phyloP scores from a whole-genome alignment of 2,113 vertebrate genomes.

The Crotalus helleri region DNA sequence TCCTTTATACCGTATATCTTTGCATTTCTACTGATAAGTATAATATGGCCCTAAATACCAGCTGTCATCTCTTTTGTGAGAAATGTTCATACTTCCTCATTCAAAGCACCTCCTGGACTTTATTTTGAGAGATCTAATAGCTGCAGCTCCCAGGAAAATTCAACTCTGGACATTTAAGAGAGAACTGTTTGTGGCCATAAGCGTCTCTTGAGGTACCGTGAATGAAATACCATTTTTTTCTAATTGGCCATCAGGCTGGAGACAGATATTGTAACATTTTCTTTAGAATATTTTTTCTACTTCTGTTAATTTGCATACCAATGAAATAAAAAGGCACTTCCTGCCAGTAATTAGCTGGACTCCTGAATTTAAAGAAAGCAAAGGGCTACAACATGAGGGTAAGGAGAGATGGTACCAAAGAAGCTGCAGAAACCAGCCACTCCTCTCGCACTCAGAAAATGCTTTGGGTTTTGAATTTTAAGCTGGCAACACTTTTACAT shows the following conservation, averaged over 20 bases:
- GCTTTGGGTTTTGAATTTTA: conserved; percentile 61
- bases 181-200: conserved; percentile 57
- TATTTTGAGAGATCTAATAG: conserved; percentile 34
- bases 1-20: conserved; percentile 39
- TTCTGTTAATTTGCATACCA: conserved; percentile 69
- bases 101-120: conserved; percentile 21
- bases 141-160: conserved; percentile 57
- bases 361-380: conserved; percentile 67
- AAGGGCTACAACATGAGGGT: conserved; percentile 65
- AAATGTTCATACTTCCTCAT: conserved; percentile 42
- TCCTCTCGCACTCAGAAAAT: conserved; percentile 51
- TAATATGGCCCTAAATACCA: conserved; percentile 40
- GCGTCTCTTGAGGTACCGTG: conserved; percentile 46
- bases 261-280: conserved; percentile 70
- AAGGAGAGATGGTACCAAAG: conserved; percentile 63
- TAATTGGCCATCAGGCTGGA: conserved; percentile 66
- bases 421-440: conserved; percentile 65
- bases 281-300: conserved; percentile 69
- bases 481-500: conserved; percentile 59
- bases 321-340: conserved; percentile 69
- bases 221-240: conserved; percentile 59
- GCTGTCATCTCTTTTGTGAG: not conserved
- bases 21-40: conserved; percentile 50
- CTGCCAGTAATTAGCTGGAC: conserved; percentile 68
- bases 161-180: conserved; percentile 54